These are phyloP conservation scores for Spea hammondii DNA, from an alignment of 2,797 vertebrate species.

Conservation along the genomic window DNA sequence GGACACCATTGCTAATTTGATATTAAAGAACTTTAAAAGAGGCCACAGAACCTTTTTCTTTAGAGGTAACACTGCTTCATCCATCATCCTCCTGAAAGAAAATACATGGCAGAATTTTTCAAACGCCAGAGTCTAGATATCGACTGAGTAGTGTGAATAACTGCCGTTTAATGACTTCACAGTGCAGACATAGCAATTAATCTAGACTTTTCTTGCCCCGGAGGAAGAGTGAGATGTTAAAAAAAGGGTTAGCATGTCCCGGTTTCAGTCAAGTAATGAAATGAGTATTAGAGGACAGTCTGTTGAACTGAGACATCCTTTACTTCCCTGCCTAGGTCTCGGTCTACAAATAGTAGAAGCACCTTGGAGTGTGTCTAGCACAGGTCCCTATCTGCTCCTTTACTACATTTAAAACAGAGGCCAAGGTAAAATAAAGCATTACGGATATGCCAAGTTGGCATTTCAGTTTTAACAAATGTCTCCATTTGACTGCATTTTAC, in stretches of 20 bases:
- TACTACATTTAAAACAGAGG: neutral
- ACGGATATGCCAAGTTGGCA: too few species aligned
- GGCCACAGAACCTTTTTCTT: constrained; percentile 30
- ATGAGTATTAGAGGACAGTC: constrained; percentile 36
- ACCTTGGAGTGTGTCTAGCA: neutral
- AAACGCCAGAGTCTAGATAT: constrained; percentile 45
- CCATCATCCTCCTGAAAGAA: constrained; percentile 41
- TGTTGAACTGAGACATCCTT: constrained; percentile 23
- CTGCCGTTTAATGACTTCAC: constrained; percentile 47
- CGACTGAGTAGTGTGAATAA: constrained; percentile 39
- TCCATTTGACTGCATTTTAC: too few species aligned
- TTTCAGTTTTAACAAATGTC: too few species aligned
- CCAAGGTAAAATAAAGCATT: neutral
- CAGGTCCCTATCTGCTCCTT: neutral
- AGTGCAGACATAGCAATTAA: constrained; percentile 34
- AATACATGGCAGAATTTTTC: constrained; percentile 37
- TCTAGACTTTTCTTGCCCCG: constrained; percentile 32
- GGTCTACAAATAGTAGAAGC: neutral
- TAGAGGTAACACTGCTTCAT: constrained; percentile 37
- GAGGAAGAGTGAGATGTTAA: constrained; percentile 15
- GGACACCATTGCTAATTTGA: constrained; percentile 22
- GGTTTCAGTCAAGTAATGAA: constrained; percentile 34
- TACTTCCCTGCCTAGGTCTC: neutral
- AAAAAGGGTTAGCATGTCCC: constrained; percentile 17
- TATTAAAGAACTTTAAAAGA: constrained; percentile 37